phyloP scores from a whole-genome alignment of 2,888 invertebrate species.

The Torymus auratus region DNA sequence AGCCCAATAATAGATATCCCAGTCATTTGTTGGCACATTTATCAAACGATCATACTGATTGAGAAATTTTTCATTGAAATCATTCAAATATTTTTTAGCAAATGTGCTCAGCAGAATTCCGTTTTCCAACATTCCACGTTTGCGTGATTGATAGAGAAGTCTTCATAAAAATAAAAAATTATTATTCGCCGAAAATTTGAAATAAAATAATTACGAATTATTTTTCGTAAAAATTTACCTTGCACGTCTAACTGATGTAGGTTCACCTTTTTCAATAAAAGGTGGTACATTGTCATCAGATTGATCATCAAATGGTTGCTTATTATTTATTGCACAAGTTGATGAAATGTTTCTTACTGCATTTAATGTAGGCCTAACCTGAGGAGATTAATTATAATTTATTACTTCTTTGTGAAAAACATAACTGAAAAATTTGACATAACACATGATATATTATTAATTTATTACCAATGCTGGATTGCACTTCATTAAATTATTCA shows the following conservation, averaged over 20 bases:
- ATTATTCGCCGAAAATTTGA: neutral
- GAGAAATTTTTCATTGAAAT: conserved; percentile 85
- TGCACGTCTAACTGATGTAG: conserved; percentile 67
- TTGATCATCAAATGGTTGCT: conserved; percentile 62
- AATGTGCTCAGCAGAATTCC: conserved; percentile 94
- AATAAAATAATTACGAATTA: neutral
- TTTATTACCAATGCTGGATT: conserved; percentile 31
- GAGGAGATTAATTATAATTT: neutral
- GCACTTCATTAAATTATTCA: conserved; percentile 26
- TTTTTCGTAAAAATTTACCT: conserved; percentile 61
- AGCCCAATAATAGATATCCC: conserved; percentile 98
- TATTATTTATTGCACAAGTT: conserved; percentile 58
- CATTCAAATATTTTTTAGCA: conserved; percentile 87
- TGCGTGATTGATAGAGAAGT: conserved; percentile 94
- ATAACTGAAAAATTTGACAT: neutral
- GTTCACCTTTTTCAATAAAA: conserved; percentile 67
- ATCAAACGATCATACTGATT: conserved; percentile 91
- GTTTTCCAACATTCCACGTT: conserved; percentile 97
- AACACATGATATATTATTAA: neutral
- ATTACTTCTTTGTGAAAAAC: neutral
- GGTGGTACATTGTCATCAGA: conserved; percentile 68
- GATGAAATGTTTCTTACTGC: conserved; percentile 58
- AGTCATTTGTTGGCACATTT: conserved; percentile 95
- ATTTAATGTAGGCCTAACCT: conserved; percentile 37
- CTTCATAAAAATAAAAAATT: conserved; percentile 75